These are phyloP conservation scores for Plestiodon gilberti DNA, from an alignment of 2,113 vertebrate species.

Conservation along the genomic window DNA sequence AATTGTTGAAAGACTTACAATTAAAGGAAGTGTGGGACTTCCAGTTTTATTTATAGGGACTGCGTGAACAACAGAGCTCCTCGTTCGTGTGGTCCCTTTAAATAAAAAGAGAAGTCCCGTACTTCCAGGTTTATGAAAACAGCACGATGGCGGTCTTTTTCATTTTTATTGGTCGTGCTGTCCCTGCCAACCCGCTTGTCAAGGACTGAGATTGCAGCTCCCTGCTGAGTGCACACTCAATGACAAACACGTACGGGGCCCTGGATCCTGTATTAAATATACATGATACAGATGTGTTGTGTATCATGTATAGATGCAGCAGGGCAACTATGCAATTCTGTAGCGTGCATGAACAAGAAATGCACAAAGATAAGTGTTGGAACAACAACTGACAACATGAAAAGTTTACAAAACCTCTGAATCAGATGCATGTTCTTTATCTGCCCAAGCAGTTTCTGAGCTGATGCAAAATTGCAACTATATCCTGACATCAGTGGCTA, in stretches of 20 bases:
- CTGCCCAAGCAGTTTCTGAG: neutral
- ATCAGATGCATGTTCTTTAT: neutral
- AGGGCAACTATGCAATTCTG: neutral
- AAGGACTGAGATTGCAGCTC: neutral
- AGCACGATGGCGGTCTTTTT: too few relatives aligned
- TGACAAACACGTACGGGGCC: neutral
- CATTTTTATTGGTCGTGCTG: too few relatives aligned
- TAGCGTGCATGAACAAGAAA: neutral
- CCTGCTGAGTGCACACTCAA: neutral
- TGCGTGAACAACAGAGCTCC: too few relatives aligned
- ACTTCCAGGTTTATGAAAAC: too few relatives aligned
- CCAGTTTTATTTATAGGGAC: too few relatives aligned
- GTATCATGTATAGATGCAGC: neutral
- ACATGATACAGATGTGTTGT: too few relatives aligned
- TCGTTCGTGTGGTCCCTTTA: too few relatives aligned
- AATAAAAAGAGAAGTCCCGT: too few relatives aligned
- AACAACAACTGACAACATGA: neutral
- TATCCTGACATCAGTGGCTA: neutral
- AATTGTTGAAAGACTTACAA: slow-evolving; percentile 13
- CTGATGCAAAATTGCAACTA: neutral
- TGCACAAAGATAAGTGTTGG: neutral
- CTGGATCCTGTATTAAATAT: neutral
- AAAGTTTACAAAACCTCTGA: neutral
- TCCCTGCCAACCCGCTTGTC: too few relatives aligned
- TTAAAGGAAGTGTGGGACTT: too few relatives aligned